phyloP scores from a whole-genome alignment of 1,140 invertebrate genomes.

The Stegodyphus mimosarum region DNA sequence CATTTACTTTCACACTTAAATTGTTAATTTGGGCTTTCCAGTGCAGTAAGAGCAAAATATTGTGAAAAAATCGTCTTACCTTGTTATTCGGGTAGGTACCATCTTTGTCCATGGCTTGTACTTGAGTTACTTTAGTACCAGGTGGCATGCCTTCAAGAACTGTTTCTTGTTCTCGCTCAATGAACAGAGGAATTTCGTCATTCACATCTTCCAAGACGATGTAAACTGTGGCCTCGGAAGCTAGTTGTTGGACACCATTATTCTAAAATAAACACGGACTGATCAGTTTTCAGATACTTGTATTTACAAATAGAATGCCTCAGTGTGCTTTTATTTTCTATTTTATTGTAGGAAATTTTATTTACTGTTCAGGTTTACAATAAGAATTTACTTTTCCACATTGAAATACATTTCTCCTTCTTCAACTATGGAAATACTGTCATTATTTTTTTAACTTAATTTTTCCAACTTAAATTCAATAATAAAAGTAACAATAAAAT shows the following conservation, averaged over 20 bases:
- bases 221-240: slow-evolving; percentile 91
- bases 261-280: slow-evolving; percentile 70
- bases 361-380: background rate
- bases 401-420: too few species aligned
- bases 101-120: slow-evolving; percentile 96
- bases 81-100: slow-evolving; percentile 93
- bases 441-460: too few species aligned
- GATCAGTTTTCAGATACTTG: too few species aligned
- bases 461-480: too few species aligned
- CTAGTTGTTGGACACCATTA: slow-evolving; percentile 92
- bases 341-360: background rate
- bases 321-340: background rate
- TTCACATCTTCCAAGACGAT: slow-evolving; percentile 95
- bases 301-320: too few species aligned
- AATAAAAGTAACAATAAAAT: too few species aligned
- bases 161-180: slow-evolving; percentile 91
- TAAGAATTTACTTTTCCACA: background rate
- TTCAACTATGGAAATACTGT: too few species aligned
- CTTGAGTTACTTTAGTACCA: slow-evolving; percentile 93
- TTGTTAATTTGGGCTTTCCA: too few species aligned
- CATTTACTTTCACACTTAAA: too few species aligned
- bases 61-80: slow-evolving; percentile 60
- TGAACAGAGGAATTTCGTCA: slow-evolving; percentile 94
- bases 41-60: too few species aligned
- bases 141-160: slow-evolving; percentile 92